Conservation (phyloP, 2,888 invertebrate genomes). For the Clunio marinus region DNA sequence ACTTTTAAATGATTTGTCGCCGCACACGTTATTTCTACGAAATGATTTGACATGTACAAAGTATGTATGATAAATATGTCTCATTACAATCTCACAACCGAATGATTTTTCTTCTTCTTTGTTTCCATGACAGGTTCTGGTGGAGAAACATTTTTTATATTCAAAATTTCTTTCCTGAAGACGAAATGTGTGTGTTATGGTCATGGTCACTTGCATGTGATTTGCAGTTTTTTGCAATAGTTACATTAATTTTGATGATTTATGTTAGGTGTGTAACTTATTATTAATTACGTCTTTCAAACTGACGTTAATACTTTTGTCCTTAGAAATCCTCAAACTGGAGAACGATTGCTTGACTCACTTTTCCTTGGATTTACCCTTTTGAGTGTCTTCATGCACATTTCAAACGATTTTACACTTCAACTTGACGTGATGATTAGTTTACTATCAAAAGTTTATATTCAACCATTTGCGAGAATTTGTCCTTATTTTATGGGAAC, state of each 20-base stretch:
- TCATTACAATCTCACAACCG: neutral
- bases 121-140: constrained; percentile 37
- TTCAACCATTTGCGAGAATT: neutral
- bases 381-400: constrained; percentile 7
- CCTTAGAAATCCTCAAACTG: neutral
- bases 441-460: neutral
- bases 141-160: constrained; percentile 36
- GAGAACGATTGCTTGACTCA: neutral
- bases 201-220: constrained; percentile 40
- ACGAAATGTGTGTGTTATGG: constrained; percentile 35
- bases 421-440: constrained; percentile 6
- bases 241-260: constrained; percentile 26
- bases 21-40: neutral
- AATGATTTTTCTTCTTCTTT: too few species aligned
- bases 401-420: neutral
- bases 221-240: constrained; percentile 39
- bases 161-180: constrained; percentile 27
- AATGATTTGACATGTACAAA: neutral
- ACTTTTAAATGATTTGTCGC: neutral
- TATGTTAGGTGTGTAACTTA: constrained; percentile 29
- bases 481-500: constrained; percentile 6
- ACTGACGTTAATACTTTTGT: neutral
- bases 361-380: neutral
- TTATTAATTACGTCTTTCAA: neutral
- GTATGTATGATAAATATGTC: neutral